phyloP scores from a whole-genome alignment of 2,797 vertebrate genomes.

The Pristis pectinata region DNA sequence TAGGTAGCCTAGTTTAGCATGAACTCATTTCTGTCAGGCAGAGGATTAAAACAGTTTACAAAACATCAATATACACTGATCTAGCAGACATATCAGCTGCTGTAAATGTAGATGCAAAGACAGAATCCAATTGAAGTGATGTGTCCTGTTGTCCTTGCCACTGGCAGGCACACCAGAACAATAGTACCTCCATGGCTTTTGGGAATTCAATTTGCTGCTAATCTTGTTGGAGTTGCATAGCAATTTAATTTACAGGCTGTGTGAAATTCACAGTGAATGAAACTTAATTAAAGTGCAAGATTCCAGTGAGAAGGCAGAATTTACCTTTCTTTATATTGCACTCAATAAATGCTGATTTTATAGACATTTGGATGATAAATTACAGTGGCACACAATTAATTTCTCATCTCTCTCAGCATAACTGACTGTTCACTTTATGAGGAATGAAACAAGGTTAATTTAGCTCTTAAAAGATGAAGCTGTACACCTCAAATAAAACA shows the following conservation, averaged over 20 bases:
- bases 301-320: background rate
- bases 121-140: background rate
- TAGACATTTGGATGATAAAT: background rate
- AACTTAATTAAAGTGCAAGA: constrained; percentile 10
- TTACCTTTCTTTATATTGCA: background rate
- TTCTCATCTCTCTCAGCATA: background rate
- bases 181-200: background rate
- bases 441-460: constrained; percentile 25
- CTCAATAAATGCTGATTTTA: background rate
- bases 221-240: background rate
- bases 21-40: background rate
- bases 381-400: background rate
- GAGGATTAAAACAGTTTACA: too few relatives aligned
- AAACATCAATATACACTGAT: too few relatives aligned
- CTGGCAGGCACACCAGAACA: background rate
- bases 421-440: background rate
- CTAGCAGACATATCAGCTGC: too few relatives aligned
- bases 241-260: background rate
- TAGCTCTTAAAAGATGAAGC: background rate
- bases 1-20: background rate
- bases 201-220: constrained; percentile 5
- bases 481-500: background rate
- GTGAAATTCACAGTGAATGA: background rate
- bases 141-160: background rate
- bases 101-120: too few relatives aligned